These are phyloP conservation scores for Xyrauchen texanus DNA, from an alignment of 2,113 vertebrate genomes.

Conservation along the genomic window DNA sequence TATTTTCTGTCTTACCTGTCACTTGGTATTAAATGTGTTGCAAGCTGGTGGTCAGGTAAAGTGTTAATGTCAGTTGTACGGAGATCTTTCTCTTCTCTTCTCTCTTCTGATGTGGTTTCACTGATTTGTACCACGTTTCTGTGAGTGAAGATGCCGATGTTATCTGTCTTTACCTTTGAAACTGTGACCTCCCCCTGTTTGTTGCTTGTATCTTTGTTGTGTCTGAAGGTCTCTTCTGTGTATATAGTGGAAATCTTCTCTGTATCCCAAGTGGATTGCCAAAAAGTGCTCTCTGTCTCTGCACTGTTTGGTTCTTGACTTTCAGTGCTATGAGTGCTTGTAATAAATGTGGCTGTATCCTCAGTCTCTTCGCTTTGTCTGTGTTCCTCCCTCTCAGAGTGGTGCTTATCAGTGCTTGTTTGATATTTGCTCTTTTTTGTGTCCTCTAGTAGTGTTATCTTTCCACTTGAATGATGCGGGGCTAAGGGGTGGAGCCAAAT, in stretches of 20 bases:
- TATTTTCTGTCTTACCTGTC: neutral
- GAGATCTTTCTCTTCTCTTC: neutral
- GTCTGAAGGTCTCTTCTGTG: neutral
- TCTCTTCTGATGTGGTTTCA: neutral
- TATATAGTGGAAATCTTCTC: too few relatives aligned
- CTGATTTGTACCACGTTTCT: neutral
- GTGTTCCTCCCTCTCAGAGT: conserved; percentile 27
- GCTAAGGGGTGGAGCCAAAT: conserved; percentile 37
- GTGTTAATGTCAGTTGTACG: conserved; percentile 34
- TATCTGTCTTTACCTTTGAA: neutral
- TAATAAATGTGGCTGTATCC: neutral
- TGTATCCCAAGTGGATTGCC: too few relatives aligned
- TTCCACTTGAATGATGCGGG: neutral
- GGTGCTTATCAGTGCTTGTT: neutral
- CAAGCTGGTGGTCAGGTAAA: conserved; percentile 14
- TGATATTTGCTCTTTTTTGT: conserved; percentile 1
- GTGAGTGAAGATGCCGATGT: neutral
- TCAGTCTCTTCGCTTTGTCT: neutral
- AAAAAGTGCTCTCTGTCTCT: neutral
- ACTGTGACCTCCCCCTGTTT: neutral
- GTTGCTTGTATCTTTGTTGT: neutral
- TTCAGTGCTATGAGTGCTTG: conserved; percentile 9
- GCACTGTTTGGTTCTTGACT: neutral
- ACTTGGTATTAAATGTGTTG: neutral
- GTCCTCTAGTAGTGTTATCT: conserved; percentile 17